phyloP scores from a whole-genome alignment of 2,113 vertebrate genomes.

The Takifugu bimaculatus region DNA sequence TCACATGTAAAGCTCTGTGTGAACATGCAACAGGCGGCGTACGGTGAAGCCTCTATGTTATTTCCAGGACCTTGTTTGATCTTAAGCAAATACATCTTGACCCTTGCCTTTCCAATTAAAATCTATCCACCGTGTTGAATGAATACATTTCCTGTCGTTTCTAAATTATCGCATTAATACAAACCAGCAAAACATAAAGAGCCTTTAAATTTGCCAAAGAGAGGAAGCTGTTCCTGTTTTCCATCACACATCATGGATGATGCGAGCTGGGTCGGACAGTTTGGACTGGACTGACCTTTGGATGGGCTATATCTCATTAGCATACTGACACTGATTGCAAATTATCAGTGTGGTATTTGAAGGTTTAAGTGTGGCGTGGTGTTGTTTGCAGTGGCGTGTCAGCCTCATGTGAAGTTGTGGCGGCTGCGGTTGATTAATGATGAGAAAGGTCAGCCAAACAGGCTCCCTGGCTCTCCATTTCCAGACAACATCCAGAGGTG shows the following conservation, averaged over 20 bases:
- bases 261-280: conserved; percentile 2
- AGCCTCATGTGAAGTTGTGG: conserved; percentile 29
- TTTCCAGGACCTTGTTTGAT: conserved; percentile 4
- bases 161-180: conserved; percentile 17
- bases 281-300: conserved; percentile 25
- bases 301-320: conserved; percentile 40
- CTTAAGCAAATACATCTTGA: conserved; percentile 7
- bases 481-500: conserved; percentile 59
- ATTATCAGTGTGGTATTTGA: conserved; percentile 37
- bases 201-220: conserved; percentile 7
- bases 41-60: conserved; percentile 15
- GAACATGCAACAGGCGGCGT: conserved; percentile 35
- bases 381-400: conserved; percentile 42
- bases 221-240: conserved; percentile 1
- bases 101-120: conserved; percentile 1
- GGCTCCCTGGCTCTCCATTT: conserved; percentile 43
- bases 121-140: not conserved
- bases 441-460: conserved; percentile 59
- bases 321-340: conserved; percentile 50
- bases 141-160: conserved; percentile 6
- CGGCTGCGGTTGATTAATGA: conserved; percentile 55
- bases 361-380: conserved; percentile 29
- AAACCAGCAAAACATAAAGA: conserved; percentile 20
- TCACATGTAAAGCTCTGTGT: conserved; percentile 41
- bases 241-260: not conserved